Evolutionary conservation across 2,888 invertebrate genomes (phyloP), one percentile per base, ranked within the genome.

Genomic region (Stenoptilia bipunctidactyla): DNA sequence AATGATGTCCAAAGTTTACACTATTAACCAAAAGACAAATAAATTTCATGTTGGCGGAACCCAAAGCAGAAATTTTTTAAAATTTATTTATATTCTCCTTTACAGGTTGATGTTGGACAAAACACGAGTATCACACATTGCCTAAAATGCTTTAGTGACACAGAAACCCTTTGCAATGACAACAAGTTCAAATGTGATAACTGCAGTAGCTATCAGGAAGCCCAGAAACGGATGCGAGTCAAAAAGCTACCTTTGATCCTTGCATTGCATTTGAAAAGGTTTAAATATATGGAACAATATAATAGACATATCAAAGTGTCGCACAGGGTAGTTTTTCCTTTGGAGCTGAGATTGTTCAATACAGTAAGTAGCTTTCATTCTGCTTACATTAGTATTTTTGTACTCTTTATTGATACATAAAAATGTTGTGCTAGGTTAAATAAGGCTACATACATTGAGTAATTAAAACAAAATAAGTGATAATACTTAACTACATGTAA

Each of bases 131-230:
- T 99, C 53, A 98, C 98, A 1, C 97, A 98, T 79, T 99, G 98
- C 79, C 87, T 99, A 51, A 89, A 95, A 57, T 98, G 97, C 77
- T 98, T 98, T 80, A 97, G 97, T 66, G 97, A 97, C 79, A 98
- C 97, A 44, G 99, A 99, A 76, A 99, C 98, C 1, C 87, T 99
- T 35, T 97, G 98, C 85, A 96, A 94, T 61, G 99, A 99, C 79
- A 98, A 99, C 87, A 99, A 99, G 83, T 99, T 99, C 73, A 98
- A 98, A 83, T 99, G 99, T 80, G 98, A 99, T 86, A 94, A 97
- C 63, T 99, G 99, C 73, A 96, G 96, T 84, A 97, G 97, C 82
- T 98, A 98, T 80, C 98, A 99, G 77, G 98, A 99, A 83, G 98
- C 98, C 35, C 97, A 98, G 87, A 96, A 94, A 80, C 90, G 98